Conservation (phyloP, 2,888 invertebrate genomes). For the Agelastica alni region DNA sequence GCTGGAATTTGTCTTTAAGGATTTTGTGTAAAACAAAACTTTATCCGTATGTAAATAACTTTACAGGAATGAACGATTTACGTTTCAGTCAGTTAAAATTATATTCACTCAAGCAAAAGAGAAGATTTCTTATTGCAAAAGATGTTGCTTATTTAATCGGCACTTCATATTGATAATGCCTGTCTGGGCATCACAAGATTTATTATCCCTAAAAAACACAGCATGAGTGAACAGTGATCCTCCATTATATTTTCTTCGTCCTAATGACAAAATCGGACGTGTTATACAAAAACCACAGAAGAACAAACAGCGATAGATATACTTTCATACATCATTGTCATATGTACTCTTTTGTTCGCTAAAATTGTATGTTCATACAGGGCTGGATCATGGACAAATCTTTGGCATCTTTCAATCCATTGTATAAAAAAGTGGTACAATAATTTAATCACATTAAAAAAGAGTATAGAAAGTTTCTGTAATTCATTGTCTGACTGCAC, state of each 20-base stretch:
- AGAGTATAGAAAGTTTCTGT: no score
- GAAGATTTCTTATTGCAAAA: no score
- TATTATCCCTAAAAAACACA: constrained; percentile 16
- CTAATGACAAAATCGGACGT: constrained; percentile 16
- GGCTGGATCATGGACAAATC: not conserved
- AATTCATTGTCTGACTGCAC: no score
- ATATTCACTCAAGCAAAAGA: no score
- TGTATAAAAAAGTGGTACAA: no score
- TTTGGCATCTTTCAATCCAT: no score
- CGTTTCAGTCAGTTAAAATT: no score
- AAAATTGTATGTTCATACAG: constrained; percentile 12
- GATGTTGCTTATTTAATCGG: not conserved
- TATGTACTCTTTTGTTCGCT: constrained; percentile 21
- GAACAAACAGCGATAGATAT: constrained; percentile 21
- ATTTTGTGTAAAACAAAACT: no score
- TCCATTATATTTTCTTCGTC: constrained; percentile 17
- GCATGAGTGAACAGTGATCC: constrained; percentile 17
- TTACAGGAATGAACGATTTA: no score
- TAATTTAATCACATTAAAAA: no score
- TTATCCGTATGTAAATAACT: no score
- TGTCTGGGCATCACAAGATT: constrained; percentile 1
- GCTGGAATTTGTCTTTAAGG: no score
- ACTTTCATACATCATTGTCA: constrained; percentile 29
- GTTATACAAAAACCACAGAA: constrained; percentile 13
- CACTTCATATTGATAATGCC: not conserved